Evolutionary conservation across 2,797 vertebrate genomes (phyloP).

Genomic region (Sebastes vulpes): DNA sequence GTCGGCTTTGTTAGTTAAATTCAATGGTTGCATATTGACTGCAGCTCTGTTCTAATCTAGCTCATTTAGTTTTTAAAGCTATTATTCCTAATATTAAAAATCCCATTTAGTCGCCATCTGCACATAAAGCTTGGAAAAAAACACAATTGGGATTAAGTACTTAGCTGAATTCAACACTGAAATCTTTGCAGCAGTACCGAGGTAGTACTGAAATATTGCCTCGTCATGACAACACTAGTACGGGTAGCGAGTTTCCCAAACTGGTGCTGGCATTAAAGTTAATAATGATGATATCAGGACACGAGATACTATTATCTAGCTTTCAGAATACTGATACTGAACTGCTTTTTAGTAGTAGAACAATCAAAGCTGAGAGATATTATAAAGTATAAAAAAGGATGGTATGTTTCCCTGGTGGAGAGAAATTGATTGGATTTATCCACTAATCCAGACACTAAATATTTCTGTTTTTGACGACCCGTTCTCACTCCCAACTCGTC

Average conservation of each 20-base stretch:
- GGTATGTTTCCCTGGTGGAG: not conserved
- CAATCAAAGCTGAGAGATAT: not conserved
- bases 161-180: not conserved
- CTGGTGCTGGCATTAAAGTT: not conserved
- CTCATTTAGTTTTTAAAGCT: not conserved
- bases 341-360: not conserved
- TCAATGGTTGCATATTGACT: not conserved
- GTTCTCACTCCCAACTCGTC: too few relatives aligned
- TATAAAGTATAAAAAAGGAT: not conserved
- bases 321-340: conserved; percentile 6
- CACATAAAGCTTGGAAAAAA: conserved; percentile 16
- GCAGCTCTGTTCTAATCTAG: not conserved
- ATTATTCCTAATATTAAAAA: conserved; percentile 19
- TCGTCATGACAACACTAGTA: not conserved
- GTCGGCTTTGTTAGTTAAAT: not conserved
- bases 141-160: conserved; percentile 20
- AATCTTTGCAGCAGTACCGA: not conserved
- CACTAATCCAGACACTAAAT: not conserved
- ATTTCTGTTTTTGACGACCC: not conserved
- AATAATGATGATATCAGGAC: not conserved
- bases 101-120: conserved; percentile 12
- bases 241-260: not conserved
- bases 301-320: not conserved
- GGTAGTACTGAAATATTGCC: not conserved
- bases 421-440: not conserved